Base-by-base conservation (phyloP, 2,797 vertebrate genomes). In the Xenops minutus region DNA sequence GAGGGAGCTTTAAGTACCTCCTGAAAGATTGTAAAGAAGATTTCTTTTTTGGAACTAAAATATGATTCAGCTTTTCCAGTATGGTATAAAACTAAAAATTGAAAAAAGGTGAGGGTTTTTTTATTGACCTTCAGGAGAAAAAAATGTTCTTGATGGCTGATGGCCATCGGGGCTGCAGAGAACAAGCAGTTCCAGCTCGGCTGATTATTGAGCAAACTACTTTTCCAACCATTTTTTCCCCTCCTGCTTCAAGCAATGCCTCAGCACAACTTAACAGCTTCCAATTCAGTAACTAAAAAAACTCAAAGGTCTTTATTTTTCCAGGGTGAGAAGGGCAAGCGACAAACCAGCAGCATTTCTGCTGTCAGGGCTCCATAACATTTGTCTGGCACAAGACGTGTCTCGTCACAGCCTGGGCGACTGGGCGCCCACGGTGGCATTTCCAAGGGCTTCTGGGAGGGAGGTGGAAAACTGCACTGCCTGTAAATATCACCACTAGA, bases 251-350 rank as follows among this genome's bases (percentile, higher is more conserved):
- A 5, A 87, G 86, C 93, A 54, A 9, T 14, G 59, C 66, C 87
- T 93, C 76, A 66, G 82, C 76, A 73, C 76, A 75, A 66, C 81
- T 82, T 43, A 76, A 69, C 69, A 59, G 68, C 51, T 92, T 89
- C 81, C 89, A 90, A 58, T 16, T 62, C 75, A 30, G 75, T 39
- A 51, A 39, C 68, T 75, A 9, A 72, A 85, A 74, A 59, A 55
- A 34, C 69, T 90, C 51, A 23, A 17, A 63, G 37, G 51, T 66
- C n/a, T 93, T 68, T 51, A 30, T 80, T 82, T 85, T 91, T 11
- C 48, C 2, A 2, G 86, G 92, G 52, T 32, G 72, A 66, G 87
- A 34, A 92, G 75, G 68, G 51, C 89, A 83, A 39, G 32, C 0
- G 18, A 21, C 7, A 62, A 9, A 61, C 7, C 12, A 37, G 62